phyloP scores from a whole-genome alignment of 1,140 invertebrate genomes.

The Bombus polaris region DNA sequence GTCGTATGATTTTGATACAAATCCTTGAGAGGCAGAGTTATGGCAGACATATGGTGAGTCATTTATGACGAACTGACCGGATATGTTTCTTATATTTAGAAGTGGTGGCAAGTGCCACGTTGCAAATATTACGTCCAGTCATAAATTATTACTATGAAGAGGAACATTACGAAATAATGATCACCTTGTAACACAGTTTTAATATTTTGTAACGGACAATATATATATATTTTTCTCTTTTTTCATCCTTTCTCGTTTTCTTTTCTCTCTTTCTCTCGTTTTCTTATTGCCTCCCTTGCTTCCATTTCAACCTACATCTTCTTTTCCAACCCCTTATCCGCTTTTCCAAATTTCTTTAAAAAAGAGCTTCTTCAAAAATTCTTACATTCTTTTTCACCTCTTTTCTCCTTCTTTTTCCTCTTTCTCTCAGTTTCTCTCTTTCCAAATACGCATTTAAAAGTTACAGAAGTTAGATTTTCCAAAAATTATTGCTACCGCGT shows the following conservation, averaged over 20 bases:
- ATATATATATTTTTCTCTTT: not conserved
- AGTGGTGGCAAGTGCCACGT: not conserved
- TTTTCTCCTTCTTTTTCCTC: too few relatives aligned
- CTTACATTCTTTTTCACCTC: too few relatives aligned
- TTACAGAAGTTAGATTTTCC: too few relatives aligned
- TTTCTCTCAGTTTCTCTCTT: too few relatives aligned
- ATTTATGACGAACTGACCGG: constrained; percentile 19
- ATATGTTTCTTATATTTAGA: constrained; percentile 16
- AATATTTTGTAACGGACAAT: not conserved
- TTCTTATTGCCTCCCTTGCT: not conserved
- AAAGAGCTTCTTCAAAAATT: too few relatives aligned
- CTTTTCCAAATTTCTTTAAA: too few relatives aligned
- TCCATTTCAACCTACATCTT: too few relatives aligned
- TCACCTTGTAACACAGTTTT: not conserved
- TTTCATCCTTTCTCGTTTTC: not conserved
- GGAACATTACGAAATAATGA: not conserved
- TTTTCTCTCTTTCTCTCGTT: not conserved
- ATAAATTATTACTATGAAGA: not conserved
- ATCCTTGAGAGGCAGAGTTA: constrained; percentile 36
- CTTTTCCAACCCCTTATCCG: too few relatives aligned
- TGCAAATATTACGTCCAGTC: too few relatives aligned
- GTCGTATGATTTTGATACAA: constrained; percentile 41
- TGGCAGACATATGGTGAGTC: constrained; percentile 28
- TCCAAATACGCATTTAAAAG: too few relatives aligned
- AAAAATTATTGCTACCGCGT: too few relatives aligned